Conservation (phyloP, 2,113 vertebrate genomes). For the Agelaius tricolor region DNA sequence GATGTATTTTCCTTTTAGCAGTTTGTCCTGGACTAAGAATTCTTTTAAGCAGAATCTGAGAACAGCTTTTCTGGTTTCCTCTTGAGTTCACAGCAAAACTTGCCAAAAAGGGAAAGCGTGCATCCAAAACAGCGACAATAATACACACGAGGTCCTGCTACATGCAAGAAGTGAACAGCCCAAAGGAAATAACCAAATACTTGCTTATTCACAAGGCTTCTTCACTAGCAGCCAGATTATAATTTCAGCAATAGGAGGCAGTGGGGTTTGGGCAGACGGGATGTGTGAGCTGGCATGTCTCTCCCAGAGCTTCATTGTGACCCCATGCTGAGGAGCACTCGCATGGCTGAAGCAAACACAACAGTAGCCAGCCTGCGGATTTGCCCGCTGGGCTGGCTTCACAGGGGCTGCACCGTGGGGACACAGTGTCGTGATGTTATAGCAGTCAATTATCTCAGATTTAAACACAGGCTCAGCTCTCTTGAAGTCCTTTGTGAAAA, state of each 20-base stretch:
- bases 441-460: background rate
- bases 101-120: background rate
- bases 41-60: background rate
- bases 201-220: background rate
- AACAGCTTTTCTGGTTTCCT: background rate
- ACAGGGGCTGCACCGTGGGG: background rate
- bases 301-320: slow-evolving; percentile 10
- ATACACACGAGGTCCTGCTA: background rate
- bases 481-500: background rate
- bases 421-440: background rate
- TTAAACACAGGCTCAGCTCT: background rate
- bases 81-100: background rate
- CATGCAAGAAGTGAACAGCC: background rate
- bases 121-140: background rate
- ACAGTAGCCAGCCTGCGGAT: background rate
- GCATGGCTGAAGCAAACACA: background rate
- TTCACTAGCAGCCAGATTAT: background rate
- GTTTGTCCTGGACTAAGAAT: background rate
- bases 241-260: slow-evolving; percentile 37
- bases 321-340: background rate
- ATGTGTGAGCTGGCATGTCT: background rate
- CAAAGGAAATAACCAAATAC: background rate
- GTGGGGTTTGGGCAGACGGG: background rate
- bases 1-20: background rate
- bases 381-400: background rate